These are phyloP conservation scores for Colletes collaris DNA, from an alignment of 2,888 invertebrate species.

Conservation along the genomic window DNA sequence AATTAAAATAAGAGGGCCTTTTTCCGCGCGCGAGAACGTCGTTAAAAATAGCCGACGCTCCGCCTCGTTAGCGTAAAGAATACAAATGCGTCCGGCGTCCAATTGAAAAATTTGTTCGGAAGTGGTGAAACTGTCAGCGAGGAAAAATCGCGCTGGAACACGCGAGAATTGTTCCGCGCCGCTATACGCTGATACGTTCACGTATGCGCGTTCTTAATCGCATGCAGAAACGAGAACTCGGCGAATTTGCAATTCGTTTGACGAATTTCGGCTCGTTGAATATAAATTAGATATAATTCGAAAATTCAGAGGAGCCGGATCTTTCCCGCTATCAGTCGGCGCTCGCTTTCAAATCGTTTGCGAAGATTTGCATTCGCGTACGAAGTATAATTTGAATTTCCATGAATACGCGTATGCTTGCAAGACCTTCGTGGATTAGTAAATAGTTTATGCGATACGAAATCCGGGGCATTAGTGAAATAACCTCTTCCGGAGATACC, in stretches of 20 bases:
- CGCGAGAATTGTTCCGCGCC: slow-evolving; percentile 23
- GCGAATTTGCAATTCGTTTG: background rate
- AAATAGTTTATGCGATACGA: no score
- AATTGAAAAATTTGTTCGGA: slow-evolving; percentile 46
- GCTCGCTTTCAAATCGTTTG: no score
- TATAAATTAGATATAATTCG: slow-evolving; percentile 2
- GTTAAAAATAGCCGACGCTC: background rate
- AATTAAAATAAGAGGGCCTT: no score
- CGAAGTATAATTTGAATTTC: no score
- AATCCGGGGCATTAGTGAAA: no score
- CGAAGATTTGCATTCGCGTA: background rate
- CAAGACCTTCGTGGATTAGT: no score
- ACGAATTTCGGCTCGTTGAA: background rate
- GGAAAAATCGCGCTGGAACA: slow-evolving; percentile 49
- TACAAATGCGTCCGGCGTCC: slow-evolving; percentile 26
- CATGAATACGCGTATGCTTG: no score
- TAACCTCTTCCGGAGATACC: no score
- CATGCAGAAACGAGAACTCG: background rate
- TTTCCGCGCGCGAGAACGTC: background rate
- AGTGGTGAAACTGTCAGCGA: slow-evolving; percentile 30
- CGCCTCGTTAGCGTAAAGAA: slow-evolving; percentile 5
- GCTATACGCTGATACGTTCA: background rate
- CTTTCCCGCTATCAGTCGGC: no score
- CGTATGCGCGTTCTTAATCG: slow-evolving; percentile 22
- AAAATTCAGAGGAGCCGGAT: background rate